Evolutionary conservation across 2,888 invertebrate genomes (phyloP).

Genomic region (Spatulosminthurus flaviceps): DNA sequence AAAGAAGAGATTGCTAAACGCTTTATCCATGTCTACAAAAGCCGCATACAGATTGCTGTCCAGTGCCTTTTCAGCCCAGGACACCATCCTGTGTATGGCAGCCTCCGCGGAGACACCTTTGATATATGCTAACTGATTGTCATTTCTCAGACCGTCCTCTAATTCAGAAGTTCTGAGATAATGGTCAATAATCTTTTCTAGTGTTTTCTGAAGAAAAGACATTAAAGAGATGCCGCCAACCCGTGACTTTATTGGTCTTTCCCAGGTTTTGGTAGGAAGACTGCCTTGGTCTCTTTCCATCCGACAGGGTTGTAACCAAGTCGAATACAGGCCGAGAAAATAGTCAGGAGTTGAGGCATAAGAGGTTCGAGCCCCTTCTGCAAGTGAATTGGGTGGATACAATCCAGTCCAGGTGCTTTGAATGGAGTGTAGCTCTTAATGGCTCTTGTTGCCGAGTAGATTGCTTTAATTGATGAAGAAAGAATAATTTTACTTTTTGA

Average conservation of each 20-base stretch:
- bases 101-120: slow-evolving; percentile 48
- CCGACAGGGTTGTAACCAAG: not conserved
- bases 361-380: too few relatives aligned
- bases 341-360: too few relatives aligned
- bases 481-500: too few relatives aligned
- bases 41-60: too few relatives aligned
- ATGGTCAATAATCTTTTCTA: not conserved
- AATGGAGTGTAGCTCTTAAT: too few relatives aligned
- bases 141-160: not conserved
- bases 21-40: slow-evolving; percentile 61
- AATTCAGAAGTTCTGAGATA: not conserved
- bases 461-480: too few relatives aligned
- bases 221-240: not conserved
- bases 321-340: not conserved
- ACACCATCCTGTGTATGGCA: slow-evolving; percentile 47
- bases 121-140: slow-evolving; percentile 42
- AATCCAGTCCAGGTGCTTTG: too few relatives aligned
- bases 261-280: slow-evolving; percentile 5
- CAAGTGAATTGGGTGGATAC: too few relatives aligned
- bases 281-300: not conserved
- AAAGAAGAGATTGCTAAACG: slow-evolving; percentile 58
- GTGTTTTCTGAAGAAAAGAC: not conserved
- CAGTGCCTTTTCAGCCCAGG: slow-evolving; percentile 35
- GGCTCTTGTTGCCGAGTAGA: too few relatives aligned
- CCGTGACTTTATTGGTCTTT: not conserved